Conservation (phyloP, 2,888 invertebrate species). For the Orthosia gothica region DNA sequence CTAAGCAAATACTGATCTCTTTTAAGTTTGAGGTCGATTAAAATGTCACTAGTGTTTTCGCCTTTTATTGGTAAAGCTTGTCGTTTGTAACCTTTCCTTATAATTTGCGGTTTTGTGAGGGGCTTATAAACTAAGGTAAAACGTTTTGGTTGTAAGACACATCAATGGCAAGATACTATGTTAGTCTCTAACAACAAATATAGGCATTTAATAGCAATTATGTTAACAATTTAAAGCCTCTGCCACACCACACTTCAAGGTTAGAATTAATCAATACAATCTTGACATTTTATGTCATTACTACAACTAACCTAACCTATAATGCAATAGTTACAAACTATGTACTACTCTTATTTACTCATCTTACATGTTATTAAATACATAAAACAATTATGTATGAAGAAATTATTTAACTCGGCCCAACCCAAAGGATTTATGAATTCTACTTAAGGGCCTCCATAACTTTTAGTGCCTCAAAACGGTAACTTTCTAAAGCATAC, state of each 20-base stretch:
- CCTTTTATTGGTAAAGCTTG: neutral
- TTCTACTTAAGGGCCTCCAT: constrained; percentile 37
- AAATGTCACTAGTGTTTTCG: neutral
- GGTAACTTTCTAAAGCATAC: too few relatives aligned
- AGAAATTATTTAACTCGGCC: constrained; percentile 14
- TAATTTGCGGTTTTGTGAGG: neutral
- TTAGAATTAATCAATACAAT: neutral
- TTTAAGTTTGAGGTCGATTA: constrained; percentile 1
- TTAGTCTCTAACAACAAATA: neutral
- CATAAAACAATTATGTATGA: constrained; percentile 8
- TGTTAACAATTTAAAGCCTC: constrained; percentile 1
- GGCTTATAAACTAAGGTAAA: neutral
- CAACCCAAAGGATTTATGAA: constrained; percentile 15
- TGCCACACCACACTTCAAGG: neutral
- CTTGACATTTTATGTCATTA: constrained; percentile 8
- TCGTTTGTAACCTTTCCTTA: neutral
- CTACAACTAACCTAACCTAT: neutral
- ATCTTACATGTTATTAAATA: constrained; percentile 13
- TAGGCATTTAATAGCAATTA: constrained; percentile 11
- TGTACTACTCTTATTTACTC: constrained; percentile 1
- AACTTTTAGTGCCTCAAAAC: too few relatives aligned
- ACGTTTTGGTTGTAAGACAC: neutral
- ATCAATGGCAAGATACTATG: neutral
- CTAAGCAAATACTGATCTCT: constrained; percentile 1
- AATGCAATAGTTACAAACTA: neutral